phyloP scores from a whole-genome alignment of 2,888 invertebrate genomes.

The Mimachlamys varia region DNA sequence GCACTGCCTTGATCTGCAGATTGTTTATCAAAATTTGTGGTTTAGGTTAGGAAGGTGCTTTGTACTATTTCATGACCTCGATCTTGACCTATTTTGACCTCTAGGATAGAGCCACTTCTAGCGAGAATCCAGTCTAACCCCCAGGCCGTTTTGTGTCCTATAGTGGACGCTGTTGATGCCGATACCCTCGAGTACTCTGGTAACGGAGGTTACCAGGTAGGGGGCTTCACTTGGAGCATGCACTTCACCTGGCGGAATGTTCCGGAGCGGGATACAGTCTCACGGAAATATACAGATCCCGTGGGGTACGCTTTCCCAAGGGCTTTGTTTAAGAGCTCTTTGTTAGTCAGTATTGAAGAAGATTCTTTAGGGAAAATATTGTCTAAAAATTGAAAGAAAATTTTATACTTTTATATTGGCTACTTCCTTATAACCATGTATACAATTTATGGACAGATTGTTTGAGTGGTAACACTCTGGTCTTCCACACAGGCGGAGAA shows the following conservation, averaged over 20 bases:
- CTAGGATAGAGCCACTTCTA: slow-evolving; percentile 92
- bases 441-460: no score
- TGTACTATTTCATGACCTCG: not conserved
- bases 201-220: slow-evolving; percentile 74
- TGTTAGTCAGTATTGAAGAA: not conserved
- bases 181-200: slow-evolving; percentile 84
- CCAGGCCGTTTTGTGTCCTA: slow-evolving; percentile 93
- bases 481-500: no score
- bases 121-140: slow-evolving; percentile 91
- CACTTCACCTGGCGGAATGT: slow-evolving; percentile 91
- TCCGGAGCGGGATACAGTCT: slow-evolving; percentile 63
- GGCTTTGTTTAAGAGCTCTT: not conserved
- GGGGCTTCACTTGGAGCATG: slow-evolving; percentile 84
- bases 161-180: slow-evolving; percentile 95
- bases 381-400: no score
- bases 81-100: slow-evolving; percentile 28
- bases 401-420: no score
- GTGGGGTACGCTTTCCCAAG: slow-evolving; percentile 62
- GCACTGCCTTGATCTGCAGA: not conserved
- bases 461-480: no score
- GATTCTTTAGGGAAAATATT: no score
- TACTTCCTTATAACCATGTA: no score
- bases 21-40: not conserved
- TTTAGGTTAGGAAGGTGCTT: not conserved
- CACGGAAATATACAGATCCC: slow-evolving; percentile 72